Conservation (phyloP, 2,113 vertebrate species). For the Calypte anna region DNA sequence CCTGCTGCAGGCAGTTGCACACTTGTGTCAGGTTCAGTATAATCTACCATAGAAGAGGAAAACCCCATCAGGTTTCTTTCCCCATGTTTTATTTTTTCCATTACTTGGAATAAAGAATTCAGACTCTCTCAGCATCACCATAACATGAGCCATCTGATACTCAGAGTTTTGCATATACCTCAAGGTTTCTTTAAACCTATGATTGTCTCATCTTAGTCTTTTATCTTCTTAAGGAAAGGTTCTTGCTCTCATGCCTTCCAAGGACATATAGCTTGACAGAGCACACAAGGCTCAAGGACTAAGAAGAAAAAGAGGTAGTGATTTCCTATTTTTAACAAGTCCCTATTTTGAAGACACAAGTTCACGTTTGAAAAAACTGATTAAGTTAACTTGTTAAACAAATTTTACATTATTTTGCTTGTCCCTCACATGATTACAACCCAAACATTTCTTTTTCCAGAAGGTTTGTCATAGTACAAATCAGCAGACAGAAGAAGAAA, state of each 20-base stretch:
- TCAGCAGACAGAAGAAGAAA: neutral
- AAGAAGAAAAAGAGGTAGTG: neutral
- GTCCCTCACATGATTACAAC: neutral
- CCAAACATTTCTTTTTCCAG: neutral
- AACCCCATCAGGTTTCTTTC: accelerated
- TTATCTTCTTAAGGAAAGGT: neutral
- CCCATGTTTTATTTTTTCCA: neutral
- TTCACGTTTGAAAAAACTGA: neutral
- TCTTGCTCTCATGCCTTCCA: neutral
- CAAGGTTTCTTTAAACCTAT: neutral
- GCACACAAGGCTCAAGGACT: neutral
- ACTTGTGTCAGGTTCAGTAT: neutral
- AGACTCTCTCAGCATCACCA: neutral
- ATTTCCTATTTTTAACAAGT: neutral
- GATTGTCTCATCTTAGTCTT: neutral
- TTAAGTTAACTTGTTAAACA: neutral
- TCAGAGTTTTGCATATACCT: neutral
- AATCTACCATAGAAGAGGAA: neutral
- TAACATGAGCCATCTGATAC: neutral
- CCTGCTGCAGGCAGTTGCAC: neutral
- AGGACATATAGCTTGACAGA: neutral
- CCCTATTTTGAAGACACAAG: neutral
- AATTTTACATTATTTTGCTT: neutral
- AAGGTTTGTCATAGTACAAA: neutral
- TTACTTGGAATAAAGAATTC: neutral